A percentile compares a stretch with the other conserved stretches of the same genome.
Evolutionary conservation across 2,888 invertebrate species (phyloP).

Genomic region (Xanthostigma xanthostigma): DNA sequence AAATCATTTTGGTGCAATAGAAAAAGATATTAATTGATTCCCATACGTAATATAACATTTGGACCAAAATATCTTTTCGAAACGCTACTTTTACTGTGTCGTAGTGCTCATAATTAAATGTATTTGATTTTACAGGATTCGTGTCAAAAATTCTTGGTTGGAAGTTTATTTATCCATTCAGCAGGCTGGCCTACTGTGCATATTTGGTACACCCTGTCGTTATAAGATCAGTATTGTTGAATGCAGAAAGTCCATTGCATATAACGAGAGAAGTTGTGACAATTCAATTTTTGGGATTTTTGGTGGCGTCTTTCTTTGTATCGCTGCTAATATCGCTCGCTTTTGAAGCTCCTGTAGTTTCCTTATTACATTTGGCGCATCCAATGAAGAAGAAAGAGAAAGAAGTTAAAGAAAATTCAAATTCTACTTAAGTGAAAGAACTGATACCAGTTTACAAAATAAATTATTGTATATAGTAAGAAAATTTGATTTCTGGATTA

Average conservation of each 20-base stretch:
- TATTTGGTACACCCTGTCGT: slow-evolving; percentile 37
- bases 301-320: slow-evolving; percentile 27
- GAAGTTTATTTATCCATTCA: slow-evolving; percentile 33
- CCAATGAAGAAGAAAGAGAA: slow-evolving; percentile 16
- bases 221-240: slow-evolving; percentile 31
- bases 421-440: no score
- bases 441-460: no score
- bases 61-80: no score
- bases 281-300: slow-evolving; percentile 35
- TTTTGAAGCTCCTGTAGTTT: slow-evolving; percentile 44
- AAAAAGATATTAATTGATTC: no score
- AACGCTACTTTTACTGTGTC: no score
- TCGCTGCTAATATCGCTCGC: slow-evolving; percentile 36
- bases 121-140: slow-evolving; percentile 22
- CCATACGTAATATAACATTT: no score
- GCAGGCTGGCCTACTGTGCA: slow-evolving; percentile 37
- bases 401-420: background rate
- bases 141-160: slow-evolving; percentile 31
- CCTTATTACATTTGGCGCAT: slow-evolving; percentile 34
- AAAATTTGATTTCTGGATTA: no score
- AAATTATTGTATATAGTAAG: no score
- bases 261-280: slow-evolving; percentile 31
- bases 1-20: no score
- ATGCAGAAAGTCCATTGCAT: slow-evolving; percentile 32
- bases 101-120: no score